phyloP scores from a whole-genome alignment of 2,797 vertebrate genomes.

The Premnoplex brunnescens region DNA sequence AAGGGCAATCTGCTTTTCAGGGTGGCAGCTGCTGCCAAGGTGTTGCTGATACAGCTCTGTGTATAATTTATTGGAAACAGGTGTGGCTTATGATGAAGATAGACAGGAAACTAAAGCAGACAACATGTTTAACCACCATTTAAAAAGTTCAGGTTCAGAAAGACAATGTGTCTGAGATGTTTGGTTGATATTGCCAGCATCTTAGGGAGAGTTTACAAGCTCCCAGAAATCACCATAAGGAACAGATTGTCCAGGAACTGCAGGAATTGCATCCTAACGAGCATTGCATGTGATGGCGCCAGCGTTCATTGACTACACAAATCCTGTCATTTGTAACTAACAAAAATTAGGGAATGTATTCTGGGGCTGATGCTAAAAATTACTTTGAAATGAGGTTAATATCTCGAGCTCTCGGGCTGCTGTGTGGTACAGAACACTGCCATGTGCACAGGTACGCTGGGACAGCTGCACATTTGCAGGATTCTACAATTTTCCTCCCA shows the following conservation, averaged over 20 bases:
- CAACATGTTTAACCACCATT: slow-evolving; percentile 79
- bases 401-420: background rate
- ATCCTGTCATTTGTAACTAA: slow-evolving; percentile 52
- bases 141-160: slow-evolving; percentile 75
- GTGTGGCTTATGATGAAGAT: slow-evolving; percentile 80
- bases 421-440: background rate
- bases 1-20: slow-evolving; percentile 74
- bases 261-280: slow-evolving; percentile 64
- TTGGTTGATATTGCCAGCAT: slow-evolving; percentile 74
- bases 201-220: slow-evolving; percentile 61
- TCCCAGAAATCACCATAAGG: slow-evolving; percentile 67
- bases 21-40: slow-evolving; percentile 79
- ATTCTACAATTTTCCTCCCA: background rate
- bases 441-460: fast-evolving
- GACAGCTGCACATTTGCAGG: background rate
- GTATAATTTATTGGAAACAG: slow-evolving; percentile 82
- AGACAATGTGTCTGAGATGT: slow-evolving; percentile 79
- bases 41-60: slow-evolving; percentile 79
- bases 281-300: slow-evolving; percentile 50
- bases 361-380: slow-evolving; percentile 58
- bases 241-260: slow-evolving; percentile 71
- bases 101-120: slow-evolving; percentile 80
- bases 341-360: slow-evolving; percentile 47
- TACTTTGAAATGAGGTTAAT: slow-evolving; percentile 51
- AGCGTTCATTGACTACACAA: slow-evolving; percentile 60